These are phyloP conservation scores for Adrianichthys oophorus DNA, from an alignment of 2,797 vertebrate species.

Conservation along the genomic window DNA sequence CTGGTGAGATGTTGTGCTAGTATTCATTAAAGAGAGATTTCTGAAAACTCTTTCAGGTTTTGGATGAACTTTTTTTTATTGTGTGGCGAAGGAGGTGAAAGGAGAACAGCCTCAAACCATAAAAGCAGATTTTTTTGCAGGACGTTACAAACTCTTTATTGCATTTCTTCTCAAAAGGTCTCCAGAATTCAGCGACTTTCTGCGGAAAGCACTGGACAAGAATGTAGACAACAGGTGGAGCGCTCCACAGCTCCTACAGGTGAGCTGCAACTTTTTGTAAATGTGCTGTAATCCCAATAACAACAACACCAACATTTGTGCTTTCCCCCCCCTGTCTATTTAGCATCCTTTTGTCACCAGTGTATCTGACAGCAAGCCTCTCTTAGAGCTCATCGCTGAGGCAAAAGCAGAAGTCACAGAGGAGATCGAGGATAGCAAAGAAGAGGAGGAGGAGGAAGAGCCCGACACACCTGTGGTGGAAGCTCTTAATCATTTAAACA, in stretches of 20 bases:
- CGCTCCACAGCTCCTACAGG: constrained; percentile 88
- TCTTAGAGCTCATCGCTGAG: constrained; percentile 95
- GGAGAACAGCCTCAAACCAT: background rate
- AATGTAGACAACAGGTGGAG: constrained; percentile 94
- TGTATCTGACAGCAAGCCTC: constrained; percentile 86
- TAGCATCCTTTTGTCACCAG: constrained; percentile 94
- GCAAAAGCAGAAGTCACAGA: constrained; percentile 97
- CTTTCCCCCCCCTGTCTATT: constrained; percentile 8
- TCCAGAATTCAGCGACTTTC: constrained; percentile 92
- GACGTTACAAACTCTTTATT: constrained; percentile 1
- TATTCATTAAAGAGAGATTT: constrained; percentile 35
- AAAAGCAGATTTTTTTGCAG: background rate
- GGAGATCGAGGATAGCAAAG: constrained; percentile 96
- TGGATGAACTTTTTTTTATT: constrained; percentile 24
- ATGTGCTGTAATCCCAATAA: constrained; percentile 2
- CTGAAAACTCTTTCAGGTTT: constrained; percentile 29
- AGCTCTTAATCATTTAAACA: constrained; percentile 6
- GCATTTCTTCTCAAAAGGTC: constrained; percentile 79
- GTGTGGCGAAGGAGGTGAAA: background rate
- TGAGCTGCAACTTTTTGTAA: constrained; percentile 46
- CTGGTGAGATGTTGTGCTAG: constrained; percentile 80
- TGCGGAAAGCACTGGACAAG: constrained; percentile 94
- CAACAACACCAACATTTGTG: constrained; percentile 7
- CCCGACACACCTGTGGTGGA: constrained; percentile 87
- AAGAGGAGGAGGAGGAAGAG: constrained; percentile 97